Conservation (phyloP, 2,113 vertebrate species). For the Neodontobutis hainanensis region DNA sequence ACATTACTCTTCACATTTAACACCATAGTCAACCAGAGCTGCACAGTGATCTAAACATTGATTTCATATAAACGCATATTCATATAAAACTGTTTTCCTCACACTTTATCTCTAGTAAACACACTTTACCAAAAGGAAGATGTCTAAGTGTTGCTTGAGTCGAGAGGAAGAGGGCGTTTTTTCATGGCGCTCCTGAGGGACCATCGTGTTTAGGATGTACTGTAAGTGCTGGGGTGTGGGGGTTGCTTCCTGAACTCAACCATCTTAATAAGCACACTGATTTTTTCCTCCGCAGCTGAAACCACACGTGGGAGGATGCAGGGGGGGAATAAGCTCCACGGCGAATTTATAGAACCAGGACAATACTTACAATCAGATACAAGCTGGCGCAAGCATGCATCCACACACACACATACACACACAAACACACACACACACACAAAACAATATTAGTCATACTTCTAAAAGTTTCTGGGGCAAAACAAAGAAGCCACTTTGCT, state of each 20-base stretch:
- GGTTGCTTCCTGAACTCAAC: conserved; percentile 61
- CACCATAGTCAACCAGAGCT: background rate
- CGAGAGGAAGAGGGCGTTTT: conserved; percentile 71
- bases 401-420: background rate
- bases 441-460: background rate
- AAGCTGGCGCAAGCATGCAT: background rate
- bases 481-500: conserved; percentile 23
- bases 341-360: conserved; percentile 22
- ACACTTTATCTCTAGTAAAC: background rate
- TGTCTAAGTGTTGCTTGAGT: conserved; percentile 30
- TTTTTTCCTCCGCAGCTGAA: conserved; percentile 47
- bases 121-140: conserved; percentile 27
- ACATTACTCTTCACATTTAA: background rate
- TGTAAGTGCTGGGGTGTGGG: conserved; percentile 50
- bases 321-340: conserved; percentile 27
- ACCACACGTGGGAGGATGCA: conserved; percentile 46
- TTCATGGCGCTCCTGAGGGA: conserved; percentile 61
- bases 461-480: conserved; percentile 10
- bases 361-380: conserved; percentile 7
- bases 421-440: background rate
- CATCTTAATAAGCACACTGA: conserved; percentile 54
- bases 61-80: background rate
- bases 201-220: conserved; percentile 70
- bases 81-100: background rate
- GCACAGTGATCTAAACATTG: background rate